A percentile compares a stretch with the other conserved stretches of the same genome.
Conservation (phyloP, 2,888 invertebrate species). For the Cerastis leucographa region DNA sequence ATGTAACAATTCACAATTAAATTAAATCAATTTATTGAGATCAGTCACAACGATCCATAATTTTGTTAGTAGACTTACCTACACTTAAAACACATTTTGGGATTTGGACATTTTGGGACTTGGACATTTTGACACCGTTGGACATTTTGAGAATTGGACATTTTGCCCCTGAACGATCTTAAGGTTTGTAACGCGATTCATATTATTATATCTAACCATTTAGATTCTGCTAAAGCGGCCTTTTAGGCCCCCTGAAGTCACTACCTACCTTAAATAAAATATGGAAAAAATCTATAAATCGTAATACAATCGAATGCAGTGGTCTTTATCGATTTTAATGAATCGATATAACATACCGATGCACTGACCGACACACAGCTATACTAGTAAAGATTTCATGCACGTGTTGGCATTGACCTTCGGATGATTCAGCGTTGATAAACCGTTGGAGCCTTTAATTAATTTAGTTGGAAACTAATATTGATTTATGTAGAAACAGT, state of each 20-base stretch:
- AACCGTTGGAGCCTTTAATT: neutral
- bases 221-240: too few relatives aligned
- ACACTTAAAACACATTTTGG: too few relatives aligned
- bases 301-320: neutral
- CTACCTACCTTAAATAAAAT: neutral
- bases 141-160: too few relatives aligned
- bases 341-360: neutral
- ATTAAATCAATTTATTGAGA: too few relatives aligned
- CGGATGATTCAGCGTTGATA: conserved; percentile 13
- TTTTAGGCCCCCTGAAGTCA: neutral
- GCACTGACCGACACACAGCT: neutral
- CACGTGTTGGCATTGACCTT: conserved; percentile 45
- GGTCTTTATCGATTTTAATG: neutral
- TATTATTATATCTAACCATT: too few relatives aligned
- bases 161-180: too few relatives aligned
- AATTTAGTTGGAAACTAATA: conserved; percentile 13
- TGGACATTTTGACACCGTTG: too few relatives aligned
- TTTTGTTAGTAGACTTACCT: too few relatives aligned
- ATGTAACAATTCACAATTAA: too few relatives aligned
- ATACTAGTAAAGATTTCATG: conserved; percentile 13
- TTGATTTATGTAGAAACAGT: neutral
- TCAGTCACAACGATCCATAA: too few relatives aligned
- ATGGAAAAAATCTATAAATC: neutral
- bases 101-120: too few relatives aligned
- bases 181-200: too few relatives aligned